Conservation (phyloP, 1,140 invertebrate species). For the Caenorhabditis brenneri region DNA sequence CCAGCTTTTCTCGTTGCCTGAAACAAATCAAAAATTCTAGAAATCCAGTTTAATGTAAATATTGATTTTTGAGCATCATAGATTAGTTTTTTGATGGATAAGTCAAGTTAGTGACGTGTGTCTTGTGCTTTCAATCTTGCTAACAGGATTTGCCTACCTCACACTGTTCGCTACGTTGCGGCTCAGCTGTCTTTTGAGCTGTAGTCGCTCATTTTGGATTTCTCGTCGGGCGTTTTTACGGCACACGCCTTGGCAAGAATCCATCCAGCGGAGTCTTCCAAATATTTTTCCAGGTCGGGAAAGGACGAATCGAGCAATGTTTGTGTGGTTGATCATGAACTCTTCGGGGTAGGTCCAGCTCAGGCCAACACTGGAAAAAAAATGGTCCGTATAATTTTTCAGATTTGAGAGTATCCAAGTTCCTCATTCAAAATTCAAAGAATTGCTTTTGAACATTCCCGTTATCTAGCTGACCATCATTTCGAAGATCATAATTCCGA, state of each 20-base stretch:
- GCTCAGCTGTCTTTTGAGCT: neutral
- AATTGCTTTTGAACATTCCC: too few relatives aligned
- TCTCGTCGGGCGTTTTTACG: neutral
- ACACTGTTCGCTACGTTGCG: constrained; percentile 6
- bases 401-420: too few relatives aligned
- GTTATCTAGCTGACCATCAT: neutral
- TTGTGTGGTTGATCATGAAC: constrained; percentile 21
- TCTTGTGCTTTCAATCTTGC: constrained; percentile 17
- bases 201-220: neutral
- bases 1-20: neutral
- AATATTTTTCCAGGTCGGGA: neutral
- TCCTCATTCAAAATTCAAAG: too few relatives aligned
- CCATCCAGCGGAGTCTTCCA: neutral
- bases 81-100: neutral
- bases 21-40: neutral
- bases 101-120: constrained; percentile 13
- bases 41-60: neutral
- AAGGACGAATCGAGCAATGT: neutral
- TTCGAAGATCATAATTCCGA: neutral
- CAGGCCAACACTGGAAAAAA: neutral
- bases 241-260: neutral
- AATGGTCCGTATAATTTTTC: too few relatives aligned
- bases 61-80: neutral
- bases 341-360: constrained; percentile 20
- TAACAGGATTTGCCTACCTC: constrained; percentile 20